A percentile compares a stretch with the other conserved stretches of the same genome.
Conservation (phyloP, 92 coral and sea anemone genomes). For the Heteractis magnifica region DNA sequence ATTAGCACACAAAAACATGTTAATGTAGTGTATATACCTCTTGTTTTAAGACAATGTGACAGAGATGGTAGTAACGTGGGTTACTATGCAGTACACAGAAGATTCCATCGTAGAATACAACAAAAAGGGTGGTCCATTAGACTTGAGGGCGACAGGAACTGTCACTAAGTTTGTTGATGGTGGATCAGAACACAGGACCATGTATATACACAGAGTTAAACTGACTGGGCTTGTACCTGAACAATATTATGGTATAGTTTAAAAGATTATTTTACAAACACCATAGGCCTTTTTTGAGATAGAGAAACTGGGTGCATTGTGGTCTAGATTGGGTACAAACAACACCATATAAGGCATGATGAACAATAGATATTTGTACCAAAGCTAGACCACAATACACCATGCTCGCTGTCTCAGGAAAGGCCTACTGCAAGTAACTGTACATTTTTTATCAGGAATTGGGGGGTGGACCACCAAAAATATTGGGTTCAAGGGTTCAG, state of each 20-base stretch:
- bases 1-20: background rate
- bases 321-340: too few species aligned
- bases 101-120: conserved; percentile 84
- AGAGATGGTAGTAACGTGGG: conserved; percentile 95
- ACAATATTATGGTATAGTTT: conserved; percentile 67
- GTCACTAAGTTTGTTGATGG: conserved; percentile 87
- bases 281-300: too few species aligned
- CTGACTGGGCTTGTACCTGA: conserved; percentile 69
- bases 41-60: conserved; percentile 56
- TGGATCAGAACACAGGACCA: conserved; percentile 63
- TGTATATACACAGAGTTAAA: conserved; percentile 86
- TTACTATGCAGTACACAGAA: conserved; percentile 56
- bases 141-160: conserved; percentile 46
- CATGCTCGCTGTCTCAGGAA: too few species aligned
- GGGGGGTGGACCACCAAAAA: too few species aligned
- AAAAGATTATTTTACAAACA: background rate
- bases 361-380: too few species aligned
- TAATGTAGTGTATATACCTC: background rate
- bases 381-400: too few species aligned
- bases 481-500: too few species aligned
- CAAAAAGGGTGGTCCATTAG: conserved; percentile 62
- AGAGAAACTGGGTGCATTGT: too few species aligned
- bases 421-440: too few species aligned
- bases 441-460: too few species aligned
- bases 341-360: too few species aligned